Base-by-base conservation (phyloP, 2,888 invertebrate species). In the Orchesellides sinensis region DNA sequence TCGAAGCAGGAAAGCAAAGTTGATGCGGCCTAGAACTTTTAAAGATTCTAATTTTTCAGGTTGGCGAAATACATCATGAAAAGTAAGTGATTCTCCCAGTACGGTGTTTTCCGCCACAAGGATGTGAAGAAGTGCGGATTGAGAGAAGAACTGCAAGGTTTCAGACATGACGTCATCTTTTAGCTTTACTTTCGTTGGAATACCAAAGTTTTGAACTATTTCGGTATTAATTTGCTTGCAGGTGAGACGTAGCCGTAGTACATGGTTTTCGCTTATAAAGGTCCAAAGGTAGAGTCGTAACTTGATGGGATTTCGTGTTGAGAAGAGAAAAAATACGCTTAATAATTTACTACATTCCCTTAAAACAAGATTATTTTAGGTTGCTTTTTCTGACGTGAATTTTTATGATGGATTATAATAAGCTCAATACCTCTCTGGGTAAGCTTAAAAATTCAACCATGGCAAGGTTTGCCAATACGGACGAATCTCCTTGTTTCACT, bases 211-310 rank as follows among this genome's bases (percentile, higher is more conserved):
- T 2, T 19, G 21, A 8, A 17, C 19, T n/a, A 49, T 49, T 49
- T 49, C 49, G 1, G 49, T 3, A 49, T 21, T 49, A 49, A 49
- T 49, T 49, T 49, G 49, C 49, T 49, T 49, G 49, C 49, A 49
- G 49, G 49, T 49, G 17, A 49, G 19, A 4, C 49, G 49, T 8
- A 49, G 21, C 8, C 49, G 19, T n/a, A 49, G 49, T 8, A 49
- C 19, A 8, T 49, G 17, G 17, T 1, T 3, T 2, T 17, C 8
- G 19, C 19, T 49, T 2, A 49, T 49, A 8, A n/a, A 49, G 8
- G 2, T 21, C 49, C 17, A 49, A 49, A 49, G 1, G 2, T 4
- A n/a, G 12, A 49, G 49, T 17, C 49, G 49, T 1, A 17, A 17
- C 49, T 49, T n/a, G 19, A 47, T 10, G 10, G 32, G 32, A 32